phyloP scores from a whole-genome alignment of 1,140 invertebrate species.

The Microplitis mediator region DNA sequence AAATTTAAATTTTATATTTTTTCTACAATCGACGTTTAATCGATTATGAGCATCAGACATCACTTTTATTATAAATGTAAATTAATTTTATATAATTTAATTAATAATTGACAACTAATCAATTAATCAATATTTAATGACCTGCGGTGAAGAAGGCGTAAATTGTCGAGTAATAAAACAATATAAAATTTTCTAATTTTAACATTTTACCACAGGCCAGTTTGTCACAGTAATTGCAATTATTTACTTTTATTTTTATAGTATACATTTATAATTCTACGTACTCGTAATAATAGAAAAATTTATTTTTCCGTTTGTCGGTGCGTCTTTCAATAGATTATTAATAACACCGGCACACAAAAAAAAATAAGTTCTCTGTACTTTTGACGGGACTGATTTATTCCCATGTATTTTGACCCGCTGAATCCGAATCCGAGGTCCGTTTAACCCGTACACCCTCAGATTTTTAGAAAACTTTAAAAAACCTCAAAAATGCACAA shows the following conservation, averaged over 20 bases:
- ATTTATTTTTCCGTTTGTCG: conserved; percentile 1
- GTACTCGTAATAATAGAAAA: conserved; percentile 1
- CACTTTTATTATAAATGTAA: not conserved
- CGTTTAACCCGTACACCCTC: too few relatives aligned
- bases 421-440: too few relatives aligned
- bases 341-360: too few relatives aligned
- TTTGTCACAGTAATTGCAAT: conserved; percentile 57
- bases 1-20: conserved; percentile 38
- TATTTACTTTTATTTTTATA: conserved; percentile 36
- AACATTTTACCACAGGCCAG: conserved; percentile 53
- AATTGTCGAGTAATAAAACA: conserved; percentile 56
- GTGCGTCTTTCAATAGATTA: not conserved
- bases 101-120: conserved; percentile 61
- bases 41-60: not conserved
- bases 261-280: not conserved
- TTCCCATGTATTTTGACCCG: too few relatives aligned
- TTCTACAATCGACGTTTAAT: not conserved
- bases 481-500: too few relatives aligned
- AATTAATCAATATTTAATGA: conserved; percentile 55
- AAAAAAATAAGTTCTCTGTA: too few relatives aligned
- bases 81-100: conserved; percentile 48
- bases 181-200: conserved; percentile 60
- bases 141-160: conserved; percentile 54
- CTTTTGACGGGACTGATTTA: too few relatives aligned
- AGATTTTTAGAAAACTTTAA: too few relatives aligned